Conservation (phyloP, 2,113 vertebrate genomes). For the Sminthopsis crassicaudata region DNA sequence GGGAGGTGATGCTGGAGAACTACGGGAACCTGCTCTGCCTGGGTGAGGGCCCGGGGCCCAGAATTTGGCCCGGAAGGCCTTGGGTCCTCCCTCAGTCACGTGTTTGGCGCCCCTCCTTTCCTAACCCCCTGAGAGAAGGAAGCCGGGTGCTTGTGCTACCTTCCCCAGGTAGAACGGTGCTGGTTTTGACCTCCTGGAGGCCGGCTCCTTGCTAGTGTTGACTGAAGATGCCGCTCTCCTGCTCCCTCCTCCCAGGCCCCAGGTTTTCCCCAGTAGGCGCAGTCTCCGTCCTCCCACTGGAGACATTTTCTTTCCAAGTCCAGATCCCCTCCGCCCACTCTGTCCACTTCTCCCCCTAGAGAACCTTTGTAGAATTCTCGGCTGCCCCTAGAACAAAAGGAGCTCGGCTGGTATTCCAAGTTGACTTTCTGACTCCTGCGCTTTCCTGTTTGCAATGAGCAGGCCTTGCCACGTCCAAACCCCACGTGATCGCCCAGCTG, state of each 20-base stretch:
- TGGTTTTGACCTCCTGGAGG: background rate
- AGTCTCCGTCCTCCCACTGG: background rate
- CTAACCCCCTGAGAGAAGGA: background rate
- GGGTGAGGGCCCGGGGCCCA: background rate
- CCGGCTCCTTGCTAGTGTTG: background rate
- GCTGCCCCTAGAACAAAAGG: background rate
- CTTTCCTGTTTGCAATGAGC: background rate
- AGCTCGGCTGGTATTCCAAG: background rate
- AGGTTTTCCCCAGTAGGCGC: background rate
- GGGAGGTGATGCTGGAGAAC: background rate
- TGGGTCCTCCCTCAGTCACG: background rate
- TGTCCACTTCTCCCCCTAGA: background rate
- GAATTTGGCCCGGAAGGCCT: background rate
- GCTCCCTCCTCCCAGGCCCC: background rate
- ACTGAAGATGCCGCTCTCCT: background rate
- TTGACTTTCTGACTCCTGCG: background rate
- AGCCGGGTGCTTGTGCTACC: background rate
- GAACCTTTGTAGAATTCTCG: background rate
- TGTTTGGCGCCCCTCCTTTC: background rate
- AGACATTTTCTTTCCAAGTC: background rate
- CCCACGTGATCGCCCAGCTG: constrained; percentile 61
- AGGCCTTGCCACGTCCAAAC: constrained; percentile 62
- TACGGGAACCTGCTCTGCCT: background rate
- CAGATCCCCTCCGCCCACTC: background rate
- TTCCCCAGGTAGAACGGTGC: background rate